Conservation (phyloP, 64 coral and sea anemone genomes). For the Pocillopora verrucosa region DNA sequence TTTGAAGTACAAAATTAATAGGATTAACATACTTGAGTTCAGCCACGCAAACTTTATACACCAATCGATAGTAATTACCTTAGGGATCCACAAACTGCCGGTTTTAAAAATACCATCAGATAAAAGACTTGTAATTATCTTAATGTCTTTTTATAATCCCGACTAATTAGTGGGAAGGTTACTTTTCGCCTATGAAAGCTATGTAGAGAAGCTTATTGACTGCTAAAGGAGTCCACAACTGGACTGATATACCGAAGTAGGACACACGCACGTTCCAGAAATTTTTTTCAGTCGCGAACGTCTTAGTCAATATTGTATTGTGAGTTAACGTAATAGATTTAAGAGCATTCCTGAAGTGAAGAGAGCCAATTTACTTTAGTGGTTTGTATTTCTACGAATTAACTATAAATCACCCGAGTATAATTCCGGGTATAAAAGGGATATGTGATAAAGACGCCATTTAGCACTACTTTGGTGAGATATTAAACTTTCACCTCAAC, state of each 20-base stretch:
- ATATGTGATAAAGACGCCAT: neutral
- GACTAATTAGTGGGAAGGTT: conserved; percentile 24
- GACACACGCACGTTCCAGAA: neutral
- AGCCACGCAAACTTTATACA: neutral
- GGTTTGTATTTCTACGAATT: neutral
- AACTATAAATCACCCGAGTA: neutral
- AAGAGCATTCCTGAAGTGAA: neutral
- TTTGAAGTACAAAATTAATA: conserved; percentile 8
- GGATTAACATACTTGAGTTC: conserved; percentile 11
- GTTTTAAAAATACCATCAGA: conserved; percentile 34
- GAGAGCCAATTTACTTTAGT: neutral
- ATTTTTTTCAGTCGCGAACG: neutral
- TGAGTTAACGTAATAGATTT: neutral
- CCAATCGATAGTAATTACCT: neutral
- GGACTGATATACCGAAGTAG: neutral
- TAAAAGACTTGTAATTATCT: conserved; percentile 24
- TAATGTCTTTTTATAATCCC: conserved; percentile 38
- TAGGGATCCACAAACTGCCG: neutral
- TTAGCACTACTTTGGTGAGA: neutral
- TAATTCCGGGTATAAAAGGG: neutral
- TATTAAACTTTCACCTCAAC: neutral
- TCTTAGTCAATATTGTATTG: neutral
- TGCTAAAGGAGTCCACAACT: neutral
- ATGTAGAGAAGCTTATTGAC: neutral
- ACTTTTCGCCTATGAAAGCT: conserved; percentile 12